A percentile compares a stretch with the other conserved stretches of the same genome.
Conservation (phyloP, 2,113 vertebrate genomes). For the Arenaria interpres region DNA sequence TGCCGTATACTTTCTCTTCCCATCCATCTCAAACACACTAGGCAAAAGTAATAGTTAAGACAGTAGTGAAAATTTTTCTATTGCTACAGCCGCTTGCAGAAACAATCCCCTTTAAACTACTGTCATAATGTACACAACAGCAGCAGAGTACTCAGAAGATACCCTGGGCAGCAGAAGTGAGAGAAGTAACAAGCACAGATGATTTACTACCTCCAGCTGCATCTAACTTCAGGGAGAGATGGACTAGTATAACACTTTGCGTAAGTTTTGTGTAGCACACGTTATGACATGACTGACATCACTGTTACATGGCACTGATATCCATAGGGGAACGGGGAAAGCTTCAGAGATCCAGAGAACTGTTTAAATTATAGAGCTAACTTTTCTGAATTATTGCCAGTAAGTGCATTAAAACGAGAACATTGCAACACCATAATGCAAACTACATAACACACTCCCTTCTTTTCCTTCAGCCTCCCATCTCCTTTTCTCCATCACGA, state of each 20-base stretch:
- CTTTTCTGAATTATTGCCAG: background rate
- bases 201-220: background rate
- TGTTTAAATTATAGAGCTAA: background rate
- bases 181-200: background rate
- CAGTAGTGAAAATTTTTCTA: background rate
- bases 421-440: background rate
- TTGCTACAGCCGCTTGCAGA: background rate
- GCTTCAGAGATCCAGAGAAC: background rate
- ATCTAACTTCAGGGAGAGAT: background rate
- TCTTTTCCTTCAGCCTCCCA: background rate
- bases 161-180: background rate
- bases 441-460: background rate
- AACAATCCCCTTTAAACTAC: background rate
- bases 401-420: background rate
- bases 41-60: background rate
- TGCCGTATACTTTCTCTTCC: background rate
- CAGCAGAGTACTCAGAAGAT: background rate
- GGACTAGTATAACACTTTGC: background rate
- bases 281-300: background rate
- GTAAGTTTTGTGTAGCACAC: background rate
- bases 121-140: background rate
- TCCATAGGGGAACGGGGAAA: background rate
- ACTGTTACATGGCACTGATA: background rate
- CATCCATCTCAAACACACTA: background rate
- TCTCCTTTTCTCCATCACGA: background rate